Evolutionary conservation across 2,797 vertebrate genomes (phyloP), one percentile per base, ranked within the genome.

Genomic region (Sphenodon punctatus): DNA sequence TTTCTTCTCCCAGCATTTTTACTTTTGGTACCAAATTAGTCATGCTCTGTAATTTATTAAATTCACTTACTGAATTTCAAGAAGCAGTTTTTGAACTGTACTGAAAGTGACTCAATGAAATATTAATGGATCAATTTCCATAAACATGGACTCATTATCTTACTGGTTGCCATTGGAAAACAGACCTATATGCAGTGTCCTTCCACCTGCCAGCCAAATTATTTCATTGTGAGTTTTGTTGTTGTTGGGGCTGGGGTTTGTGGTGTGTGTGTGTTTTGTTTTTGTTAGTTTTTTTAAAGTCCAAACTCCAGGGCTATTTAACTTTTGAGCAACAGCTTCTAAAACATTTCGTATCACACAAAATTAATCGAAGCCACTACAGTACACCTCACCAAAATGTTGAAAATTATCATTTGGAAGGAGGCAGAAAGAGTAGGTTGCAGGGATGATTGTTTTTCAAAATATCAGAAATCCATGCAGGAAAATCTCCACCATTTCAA

Each of bases 41-140:
- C 91, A 94, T 94, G 77, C 82, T 94, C 77, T 89, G 84, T 81
- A 92, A 93, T 78, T 92, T 88, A 89, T 88, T 92, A 89, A 91
- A 93, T 93, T 92, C 76, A 81, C 81, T 94, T 93, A 94, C 76
- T 94, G 92, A 95, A 95, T 95, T 95, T 93, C 92, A 91, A 82
- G 86, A 88, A 90, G 84, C 79, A 90, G 84, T 93, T 95, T 91
- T 80, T 92, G 91, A 95, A 93, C 92, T 94, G 85, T 90, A 90
- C 84, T 90, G 92, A 94, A 93, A 86, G 87, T 43, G 56, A 88
- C 80, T 94, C 78, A 82, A 94, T 95, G 91, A 95, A 96, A 96
- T 95, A 96, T 95, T 96, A 95, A 95, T 94, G 93, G 93, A 90
- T 94, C 92, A 93, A 95, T 94, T 95, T 96, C 92, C 93, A 95